Conservation (phyloP, 2,888 invertebrate species). For the Catocala fraxini region DNA sequence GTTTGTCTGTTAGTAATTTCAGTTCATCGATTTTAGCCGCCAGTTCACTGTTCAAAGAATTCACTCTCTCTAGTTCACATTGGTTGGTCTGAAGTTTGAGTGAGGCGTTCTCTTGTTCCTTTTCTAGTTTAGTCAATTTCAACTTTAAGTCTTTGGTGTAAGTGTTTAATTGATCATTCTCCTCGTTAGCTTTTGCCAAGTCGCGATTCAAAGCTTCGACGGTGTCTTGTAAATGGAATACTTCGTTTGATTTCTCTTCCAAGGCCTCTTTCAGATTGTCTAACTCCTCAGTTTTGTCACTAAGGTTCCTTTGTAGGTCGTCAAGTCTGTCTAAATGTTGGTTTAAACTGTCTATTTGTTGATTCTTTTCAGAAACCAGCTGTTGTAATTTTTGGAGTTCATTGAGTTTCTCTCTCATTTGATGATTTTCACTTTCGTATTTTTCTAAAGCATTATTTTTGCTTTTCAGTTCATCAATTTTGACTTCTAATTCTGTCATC, state of each 20-base stretch:
- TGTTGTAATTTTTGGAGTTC: conserved; percentile 85
- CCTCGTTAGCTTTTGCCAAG: conserved; percentile 74
- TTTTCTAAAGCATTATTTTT: conserved; percentile 74
- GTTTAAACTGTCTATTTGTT: conserved; percentile 84
- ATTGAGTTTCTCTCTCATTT: conserved; percentile 80
- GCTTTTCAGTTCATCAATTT: conserved; percentile 81
- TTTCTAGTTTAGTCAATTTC: conserved; percentile 76
- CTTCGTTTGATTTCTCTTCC: conserved; percentile 77
- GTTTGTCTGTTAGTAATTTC: conserved; percentile 73
- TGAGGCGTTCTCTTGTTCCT: conserved; percentile 80
- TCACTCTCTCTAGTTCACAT: conserved; percentile 72
- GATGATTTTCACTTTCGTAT: conserved; percentile 76
- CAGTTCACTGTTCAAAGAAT: conserved; percentile 74
- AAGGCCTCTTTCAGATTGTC: conserved; percentile 81
- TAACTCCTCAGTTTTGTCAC: conserved; percentile 83
- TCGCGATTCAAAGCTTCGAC: conserved; percentile 71
- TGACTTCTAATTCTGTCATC: conserved; percentile 82
- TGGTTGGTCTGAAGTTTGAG: conserved; percentile 77
- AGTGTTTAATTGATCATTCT: conserved; percentile 74
- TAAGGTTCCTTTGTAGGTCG: conserved; percentile 81
- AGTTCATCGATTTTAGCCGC: conserved; percentile 77
- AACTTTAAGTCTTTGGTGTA: conserved; percentile 75
- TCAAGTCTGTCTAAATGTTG: conserved; percentile 82
- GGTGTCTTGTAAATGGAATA: conserved; percentile 77
- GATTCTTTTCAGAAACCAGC: conserved; percentile 86